Conservation (phyloP, 2,113 vertebrate genomes). For the Panthera uncia region DNA sequence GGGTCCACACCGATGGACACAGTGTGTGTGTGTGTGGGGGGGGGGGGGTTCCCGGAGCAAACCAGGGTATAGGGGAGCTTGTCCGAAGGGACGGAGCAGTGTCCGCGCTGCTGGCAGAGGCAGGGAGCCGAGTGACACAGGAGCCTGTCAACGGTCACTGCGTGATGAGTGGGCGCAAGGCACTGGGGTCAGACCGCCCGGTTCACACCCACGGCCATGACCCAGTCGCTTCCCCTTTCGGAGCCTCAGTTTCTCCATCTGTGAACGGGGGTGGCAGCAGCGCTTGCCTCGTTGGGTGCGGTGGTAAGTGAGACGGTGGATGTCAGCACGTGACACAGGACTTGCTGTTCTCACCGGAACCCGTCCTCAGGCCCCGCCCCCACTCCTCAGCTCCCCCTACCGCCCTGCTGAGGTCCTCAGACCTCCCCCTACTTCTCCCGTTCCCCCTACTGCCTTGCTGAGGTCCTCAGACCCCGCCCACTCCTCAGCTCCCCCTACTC, state of each 20-base stretch:
- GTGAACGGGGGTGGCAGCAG: too few species aligned
- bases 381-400: not conserved
- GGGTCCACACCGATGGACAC: not conserved
- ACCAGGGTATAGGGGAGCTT: accelerated
- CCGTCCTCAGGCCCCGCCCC: accelerated
- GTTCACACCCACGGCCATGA: not conserved
- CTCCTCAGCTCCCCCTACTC: not conserved
- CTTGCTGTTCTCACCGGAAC: not conserved
- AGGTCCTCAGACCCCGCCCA: accelerated
- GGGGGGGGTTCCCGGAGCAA: not conserved
- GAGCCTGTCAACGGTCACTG: too few species aligned
- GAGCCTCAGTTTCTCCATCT: not conserved
- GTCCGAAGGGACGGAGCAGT: accelerated
- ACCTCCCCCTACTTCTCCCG: accelerated
- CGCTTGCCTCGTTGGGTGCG: not conserved
- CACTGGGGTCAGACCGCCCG: accelerated
- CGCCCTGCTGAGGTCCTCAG: not conserved
- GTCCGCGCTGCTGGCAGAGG: accelerated
- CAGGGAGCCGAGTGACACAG: not conserved
- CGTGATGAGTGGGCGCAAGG: accelerated
- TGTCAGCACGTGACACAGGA: not conserved
- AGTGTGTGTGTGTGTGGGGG: accelerated
- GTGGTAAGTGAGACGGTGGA: accelerated
- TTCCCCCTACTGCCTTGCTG: not conserved
- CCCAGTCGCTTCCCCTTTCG: accelerated